Evolutionary conservation across 2,797 vertebrate species (phyloP), one percentile per base, ranked within the genome.

Genomic region (Manis javanica): DNA sequence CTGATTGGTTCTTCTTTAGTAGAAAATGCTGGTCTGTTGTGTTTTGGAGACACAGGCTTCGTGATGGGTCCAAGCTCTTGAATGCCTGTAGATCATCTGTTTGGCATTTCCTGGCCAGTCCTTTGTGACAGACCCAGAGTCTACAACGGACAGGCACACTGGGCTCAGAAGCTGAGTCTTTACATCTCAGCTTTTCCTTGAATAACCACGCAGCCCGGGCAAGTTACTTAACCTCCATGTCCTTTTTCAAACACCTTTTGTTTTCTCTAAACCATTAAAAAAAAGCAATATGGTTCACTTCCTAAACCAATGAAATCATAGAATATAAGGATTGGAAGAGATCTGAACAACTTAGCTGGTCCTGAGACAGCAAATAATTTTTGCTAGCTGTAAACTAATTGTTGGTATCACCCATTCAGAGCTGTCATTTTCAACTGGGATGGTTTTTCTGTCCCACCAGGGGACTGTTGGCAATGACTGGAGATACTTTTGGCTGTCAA

Each of bases 111-210:
- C 0, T 29, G 66, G 53, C 14, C n/a, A 19, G 49, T 34, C 59
- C 2, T 6, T 9, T 29, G 37, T 1, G 39, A 26, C 2, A 21
- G 49, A 24, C 2, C 26, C n/a, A 18, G 21, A 26, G 66, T 37
- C 0, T 24, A 18, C 1, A 2, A 15, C 0, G 0, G 15, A 55
- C 49, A 5, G 7, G 11, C 6, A 3, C 12, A 1, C 0, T 3
- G 37, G 68, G 5, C 29, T 57, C 26, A 2, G 86, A 46, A 61
- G 69, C 37, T 5, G 1, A 2, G 14, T 3, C 0, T 59, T 26
- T 69, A 37, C 15, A 0, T 14, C 31, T 82, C 12, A 61, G 57
- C 31, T 19, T 39, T 24, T 8, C 26, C 9, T 10, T 14, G 6
- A 21, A 19, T 31, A 61, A 59, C 39, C 19, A 2, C 3, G 42